phyloP scores from a whole-genome alignment of 2,113 vertebrate genomes.

The Collichthys lucidus region DNA sequence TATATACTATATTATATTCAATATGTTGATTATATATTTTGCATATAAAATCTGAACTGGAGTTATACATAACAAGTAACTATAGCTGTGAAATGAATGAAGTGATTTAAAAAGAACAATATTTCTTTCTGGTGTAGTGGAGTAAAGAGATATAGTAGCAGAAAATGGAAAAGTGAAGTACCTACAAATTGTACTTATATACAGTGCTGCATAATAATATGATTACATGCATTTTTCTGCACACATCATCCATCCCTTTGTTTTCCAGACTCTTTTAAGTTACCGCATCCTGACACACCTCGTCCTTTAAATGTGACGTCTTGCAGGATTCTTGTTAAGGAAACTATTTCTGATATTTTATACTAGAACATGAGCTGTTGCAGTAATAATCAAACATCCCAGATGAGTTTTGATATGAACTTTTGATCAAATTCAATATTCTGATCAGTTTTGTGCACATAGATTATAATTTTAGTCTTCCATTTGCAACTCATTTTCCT shows the following conservation, averaged over 20 bases:
- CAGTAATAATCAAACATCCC: not conserved
- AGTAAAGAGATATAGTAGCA: not conserved
- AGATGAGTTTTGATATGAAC: not conserved
- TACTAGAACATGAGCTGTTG: not conserved
- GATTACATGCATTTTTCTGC: not conserved
- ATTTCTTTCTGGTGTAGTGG: not conserved
- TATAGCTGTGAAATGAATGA: not conserved
- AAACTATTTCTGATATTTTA: slow-evolving; percentile 1
- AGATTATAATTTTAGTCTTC: not conserved
- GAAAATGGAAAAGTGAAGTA: not conserved
- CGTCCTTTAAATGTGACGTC: not conserved
- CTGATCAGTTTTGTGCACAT: not conserved
- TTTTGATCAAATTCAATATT: not conserved
- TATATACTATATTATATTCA: not conserved
- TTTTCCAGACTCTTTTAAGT: not conserved
- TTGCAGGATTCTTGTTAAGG: not conserved
- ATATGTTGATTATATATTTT: not conserved
- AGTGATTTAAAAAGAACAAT: not conserved
- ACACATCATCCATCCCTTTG: not conserved
- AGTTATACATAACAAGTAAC: not conserved
- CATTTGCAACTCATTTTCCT: not conserved
- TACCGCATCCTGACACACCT: not conserved
- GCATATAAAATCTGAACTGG: not conserved
- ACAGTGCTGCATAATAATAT: not conserved
- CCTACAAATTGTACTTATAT: not conserved